Conservation (phyloP, 2,797 vertebrate genomes). For the Spizella passerina region DNA sequence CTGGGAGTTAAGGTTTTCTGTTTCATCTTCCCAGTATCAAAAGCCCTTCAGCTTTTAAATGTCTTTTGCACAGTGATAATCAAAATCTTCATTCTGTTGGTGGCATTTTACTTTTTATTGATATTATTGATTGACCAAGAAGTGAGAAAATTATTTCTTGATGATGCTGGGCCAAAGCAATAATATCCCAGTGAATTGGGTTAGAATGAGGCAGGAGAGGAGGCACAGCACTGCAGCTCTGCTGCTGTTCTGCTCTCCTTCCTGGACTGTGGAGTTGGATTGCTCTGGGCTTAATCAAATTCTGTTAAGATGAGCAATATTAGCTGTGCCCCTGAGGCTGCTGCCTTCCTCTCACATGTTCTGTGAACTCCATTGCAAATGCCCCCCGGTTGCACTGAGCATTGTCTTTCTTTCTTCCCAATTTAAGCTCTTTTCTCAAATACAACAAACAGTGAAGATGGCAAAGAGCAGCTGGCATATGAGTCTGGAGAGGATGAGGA, state of each 20-base stretch:
- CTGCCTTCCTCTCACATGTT: neutral
- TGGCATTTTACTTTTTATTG: neutral
- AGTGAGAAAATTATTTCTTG: neutral
- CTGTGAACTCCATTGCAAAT: neutral
- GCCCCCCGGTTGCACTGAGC: neutral
- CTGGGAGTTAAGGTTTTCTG: neutral
- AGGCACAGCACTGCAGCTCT: neutral
- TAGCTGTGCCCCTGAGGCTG: neutral
- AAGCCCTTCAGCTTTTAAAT: neutral
- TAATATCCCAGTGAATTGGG: neutral
- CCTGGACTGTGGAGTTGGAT: neutral
- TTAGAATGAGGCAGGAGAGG: neutral
- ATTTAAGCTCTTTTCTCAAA: slow-evolving; percentile 76
- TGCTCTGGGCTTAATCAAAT: neutral
- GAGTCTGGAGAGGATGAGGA: slow-evolving; percentile 82
- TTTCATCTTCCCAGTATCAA: neutral
- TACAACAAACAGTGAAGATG: slow-evolving; percentile 53
- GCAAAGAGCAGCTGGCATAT: slow-evolving; percentile 64
- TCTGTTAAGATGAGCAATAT: neutral
- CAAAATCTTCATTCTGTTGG: neutral
- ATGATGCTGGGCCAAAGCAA: neutral
- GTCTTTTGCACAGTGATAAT: neutral
- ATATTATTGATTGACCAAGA: neutral
- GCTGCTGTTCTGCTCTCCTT: neutral
- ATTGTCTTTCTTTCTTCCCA: neutral